phyloP scores from a whole-genome alignment of 2,797 vertebrate species.

The Eulemur coronatus region DNA sequence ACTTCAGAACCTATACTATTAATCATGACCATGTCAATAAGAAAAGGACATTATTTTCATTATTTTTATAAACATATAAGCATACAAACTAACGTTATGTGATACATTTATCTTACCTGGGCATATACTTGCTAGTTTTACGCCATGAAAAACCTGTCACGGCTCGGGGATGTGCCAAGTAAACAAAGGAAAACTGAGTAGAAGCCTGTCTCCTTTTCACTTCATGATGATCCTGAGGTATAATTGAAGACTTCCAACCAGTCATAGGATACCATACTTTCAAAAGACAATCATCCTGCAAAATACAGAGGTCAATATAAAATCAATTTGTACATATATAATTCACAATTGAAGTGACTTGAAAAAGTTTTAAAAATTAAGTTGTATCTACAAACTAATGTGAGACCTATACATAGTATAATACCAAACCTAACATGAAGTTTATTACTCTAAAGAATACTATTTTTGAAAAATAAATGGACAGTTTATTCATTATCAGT shows the following conservation, averaged over 20 bases:
- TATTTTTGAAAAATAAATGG: constrained; percentile 34
- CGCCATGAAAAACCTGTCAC: constrained; percentile 90
- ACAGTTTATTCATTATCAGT: neutral
- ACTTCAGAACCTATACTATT: neutral
- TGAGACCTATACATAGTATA: neutral
- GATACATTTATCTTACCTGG: constrained; percentile 83
- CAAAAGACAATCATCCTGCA: constrained; percentile 96
- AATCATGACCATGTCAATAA: neutral
- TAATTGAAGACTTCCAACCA: constrained; percentile 96
- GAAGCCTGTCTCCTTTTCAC: constrained; percentile 84
- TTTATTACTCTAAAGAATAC: constrained; percentile 2
- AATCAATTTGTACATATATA: neutral
- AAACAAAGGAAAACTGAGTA: constrained; percentile 89
- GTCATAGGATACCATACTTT: constrained; percentile 98
- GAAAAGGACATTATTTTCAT: neutral
- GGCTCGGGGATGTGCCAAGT: constrained; percentile 90
- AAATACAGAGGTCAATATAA: constrained; percentile 55
- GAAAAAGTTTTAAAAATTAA: constrained; percentile 47
- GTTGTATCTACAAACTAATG: neutral
- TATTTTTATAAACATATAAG: constrained; percentile 22
- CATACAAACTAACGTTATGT: neutral
- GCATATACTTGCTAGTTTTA: constrained; percentile 90
- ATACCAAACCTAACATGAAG: constrained; percentile 18
- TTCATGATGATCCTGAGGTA: constrained; percentile 91
- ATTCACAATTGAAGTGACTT: constrained; percentile 28